Percentiles rank a stretch among this genome's conserved stretches.
These are phyloP conservation scores for Columba livia DNA, from an alignment of 2,113 vertebrate genomes.

Conservation along the genomic window DNA sequence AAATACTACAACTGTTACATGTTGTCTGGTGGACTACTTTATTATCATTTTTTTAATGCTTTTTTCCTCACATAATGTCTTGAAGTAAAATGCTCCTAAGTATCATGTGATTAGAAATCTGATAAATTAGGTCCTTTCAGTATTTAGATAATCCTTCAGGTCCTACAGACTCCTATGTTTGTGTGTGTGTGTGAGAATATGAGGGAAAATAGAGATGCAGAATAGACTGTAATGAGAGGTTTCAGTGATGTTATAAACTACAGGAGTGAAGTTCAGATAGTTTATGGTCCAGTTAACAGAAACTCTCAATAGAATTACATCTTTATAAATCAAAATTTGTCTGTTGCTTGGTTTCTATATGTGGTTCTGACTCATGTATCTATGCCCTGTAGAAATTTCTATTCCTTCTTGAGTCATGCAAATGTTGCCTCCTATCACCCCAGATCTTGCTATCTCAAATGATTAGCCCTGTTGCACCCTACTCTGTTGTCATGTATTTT, in stretches of 20 bases:
- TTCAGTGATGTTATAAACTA: neutral
- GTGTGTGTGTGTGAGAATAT: neutral
- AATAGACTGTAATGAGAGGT: neutral
- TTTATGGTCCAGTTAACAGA: slow-evolving; percentile 6
- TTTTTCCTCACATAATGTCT: neutral
- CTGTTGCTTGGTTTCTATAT: slow-evolving; percentile 8
- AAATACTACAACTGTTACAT: neutral
- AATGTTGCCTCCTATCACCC: neutral
- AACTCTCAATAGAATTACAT: neutral
- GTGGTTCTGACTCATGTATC: slow-evolving; percentile 28
- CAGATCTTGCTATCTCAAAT: neutral
- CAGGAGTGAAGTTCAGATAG: neutral
- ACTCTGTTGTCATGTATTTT: neutral
- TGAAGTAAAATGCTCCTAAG: neutral
- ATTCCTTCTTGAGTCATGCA: neutral
- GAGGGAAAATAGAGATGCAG: neutral
- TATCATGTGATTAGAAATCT: neutral
- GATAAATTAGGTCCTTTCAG: neutral
- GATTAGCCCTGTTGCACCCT: neutral
- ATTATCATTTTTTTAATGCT: neutral
- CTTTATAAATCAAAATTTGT: slow-evolving; percentile 3
- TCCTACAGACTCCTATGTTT: neutral
- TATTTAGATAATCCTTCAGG: neutral
- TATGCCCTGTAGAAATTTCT: slow-evolving; percentile 24
- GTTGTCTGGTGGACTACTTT: neutral